Conservation (phyloP, 2,797 vertebrate species). For the Fundulus diaphanus region DNA sequence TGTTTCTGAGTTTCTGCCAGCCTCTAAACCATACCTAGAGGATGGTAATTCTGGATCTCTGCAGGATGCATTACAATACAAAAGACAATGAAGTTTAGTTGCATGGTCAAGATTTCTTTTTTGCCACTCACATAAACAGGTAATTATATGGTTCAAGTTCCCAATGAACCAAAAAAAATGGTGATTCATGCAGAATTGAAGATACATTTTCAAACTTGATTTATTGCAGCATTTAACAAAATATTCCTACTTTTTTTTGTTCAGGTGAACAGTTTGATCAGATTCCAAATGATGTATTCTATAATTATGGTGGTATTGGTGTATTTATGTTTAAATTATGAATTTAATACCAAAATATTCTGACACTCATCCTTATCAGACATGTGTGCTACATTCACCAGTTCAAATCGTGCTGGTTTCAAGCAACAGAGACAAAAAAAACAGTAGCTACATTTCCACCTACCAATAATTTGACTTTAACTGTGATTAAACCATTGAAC, state of each 20-base stretch:
- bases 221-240: neutral
- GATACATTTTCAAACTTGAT: neutral
- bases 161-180: too few species aligned
- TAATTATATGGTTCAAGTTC: too few species aligned
- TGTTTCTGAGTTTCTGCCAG: neutral
- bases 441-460: slow-evolving; percentile 10
- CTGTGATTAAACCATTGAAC: slow-evolving; percentile 34
- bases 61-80: neutral
- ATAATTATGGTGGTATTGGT: neutral
- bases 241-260: neutral
- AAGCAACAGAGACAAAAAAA: neutral
- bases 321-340: neutral
- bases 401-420: neutral
- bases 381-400: neutral
- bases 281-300: neutral
- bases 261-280: neutral
- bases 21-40: neutral
- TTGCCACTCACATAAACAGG: too few species aligned
- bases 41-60: neutral
- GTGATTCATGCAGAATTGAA: too few species aligned
- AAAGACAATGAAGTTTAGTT: too few species aligned
- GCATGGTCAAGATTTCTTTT: too few species aligned
- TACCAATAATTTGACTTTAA: slow-evolving; percentile 7
- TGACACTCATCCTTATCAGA: neutral
- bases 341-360: neutral